Percentiles rank a stretch among this genome's conserved stretches.
Evolutionary conservation across 1,140 invertebrate genomes (phyloP).

Genomic region (honey bee (Apis mellifera)): Amel_HAv3.1 CM009934.2:510001-510500

Average conservation of each 20-base stretch:
- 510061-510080: no score
- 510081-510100: neutral
- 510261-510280: neutral
- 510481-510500: neutral
- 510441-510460: neutral
- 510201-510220: neutral
- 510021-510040: no score
- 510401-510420: neutral
- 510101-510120: neutral
- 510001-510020: no score
- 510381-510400: neutral
- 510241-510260: neutral
- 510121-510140: neutral
- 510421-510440: neutral
- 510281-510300: neutral
- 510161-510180: no score
- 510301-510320: no score
- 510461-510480: neutral
- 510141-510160: neutral
- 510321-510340: neutral
- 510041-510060: no score
- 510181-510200: no score
- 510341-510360: conserved; percentile 21
- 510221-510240: neutral
- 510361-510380: conserved; percentile 12